Conservation (phyloP, 2,113 vertebrate species). For the cattle (Bos taurus) region DNA sequence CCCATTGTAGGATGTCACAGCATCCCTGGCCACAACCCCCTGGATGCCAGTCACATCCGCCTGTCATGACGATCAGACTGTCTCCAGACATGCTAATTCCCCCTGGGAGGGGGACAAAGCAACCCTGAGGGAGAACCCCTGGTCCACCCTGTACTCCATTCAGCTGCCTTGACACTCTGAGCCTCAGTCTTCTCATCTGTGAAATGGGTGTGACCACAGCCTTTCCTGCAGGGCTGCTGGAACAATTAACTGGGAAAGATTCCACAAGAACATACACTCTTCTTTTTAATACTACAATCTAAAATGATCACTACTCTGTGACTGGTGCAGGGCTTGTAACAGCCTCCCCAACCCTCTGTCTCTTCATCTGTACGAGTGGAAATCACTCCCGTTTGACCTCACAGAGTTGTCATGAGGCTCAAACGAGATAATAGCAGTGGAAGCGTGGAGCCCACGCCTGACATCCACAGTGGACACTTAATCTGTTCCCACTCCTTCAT, state of each 20-base stretch:
- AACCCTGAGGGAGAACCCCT: background rate
- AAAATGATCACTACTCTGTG: background rate
- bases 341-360: background rate
- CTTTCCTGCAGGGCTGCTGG: background rate
- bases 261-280: background rate
- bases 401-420: background rate
- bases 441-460: background rate
- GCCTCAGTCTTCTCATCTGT: background rate
- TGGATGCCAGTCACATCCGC: background rate
- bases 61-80: background rate
- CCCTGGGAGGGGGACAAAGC: background rate
- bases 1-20: too few relatives aligned
- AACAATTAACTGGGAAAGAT: background rate
- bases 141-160: background rate
- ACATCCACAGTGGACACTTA: fast-evolving
- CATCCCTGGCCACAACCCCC: background rate
- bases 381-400: background rate
- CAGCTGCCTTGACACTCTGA: background rate
- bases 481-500: background rate
- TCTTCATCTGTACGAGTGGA: background rate
- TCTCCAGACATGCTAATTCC: background rate
- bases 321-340: background rate
- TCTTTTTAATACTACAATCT: background rate
- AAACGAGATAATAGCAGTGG: background rate
- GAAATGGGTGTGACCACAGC: background rate